Base-by-base conservation (phyloP, 2,113 vertebrate species). In the Odocoileus hemionus region DNA sequence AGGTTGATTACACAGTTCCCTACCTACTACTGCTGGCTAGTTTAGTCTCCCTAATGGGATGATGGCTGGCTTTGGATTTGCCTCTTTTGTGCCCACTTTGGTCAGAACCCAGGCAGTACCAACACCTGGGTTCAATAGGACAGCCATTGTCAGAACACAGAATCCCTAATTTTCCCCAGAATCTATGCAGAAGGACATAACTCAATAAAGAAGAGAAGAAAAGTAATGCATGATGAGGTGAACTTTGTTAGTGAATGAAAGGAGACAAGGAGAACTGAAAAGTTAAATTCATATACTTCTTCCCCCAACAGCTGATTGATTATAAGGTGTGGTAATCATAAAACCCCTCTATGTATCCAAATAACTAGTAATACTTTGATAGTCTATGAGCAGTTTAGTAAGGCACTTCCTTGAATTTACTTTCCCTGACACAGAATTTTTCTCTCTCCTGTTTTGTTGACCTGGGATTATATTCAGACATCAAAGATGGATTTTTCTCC, bases 271-370 rank as follows among this genome's bases (percentile, higher is more conserved):
- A 58, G 11, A 89, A 82, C 12, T 10, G n/a, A 26, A 7, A 82
- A 64, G 3, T 21, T 52, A 61, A 52, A 47, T 39, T 6, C 1
- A 7, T 28, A 39, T 1, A 47, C 21, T 54, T 84, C 16, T 76
- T 45, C 7, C 5, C 19, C 8, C 2, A 21, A 47, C 13, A 83
- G 39, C n/a, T 58, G 25, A 95, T 5, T 28, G 33, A 94, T 10
- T 28, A 23, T 25, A 2, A 36, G 54, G 7, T 10, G 0, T 4
- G 36, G 0, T 55, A 61, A 11, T 5, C 10, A 11, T 52, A 79
- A 74, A 15, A 23, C 2, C 0, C 17, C 5, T 76, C 11, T 16
- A 26, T 12, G 5, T 55, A 15, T 33, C 21, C 13, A 30, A 23
- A 36, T 9, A 90, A 21, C 23, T 47, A 45, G 19, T n/a, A 39